A percentile compares a stretch with the other conserved stretches of the same genome.
phyloP scores from a whole-genome alignment of 2,113 vertebrate species.

The Microtus pennsylvanicus region DNA sequence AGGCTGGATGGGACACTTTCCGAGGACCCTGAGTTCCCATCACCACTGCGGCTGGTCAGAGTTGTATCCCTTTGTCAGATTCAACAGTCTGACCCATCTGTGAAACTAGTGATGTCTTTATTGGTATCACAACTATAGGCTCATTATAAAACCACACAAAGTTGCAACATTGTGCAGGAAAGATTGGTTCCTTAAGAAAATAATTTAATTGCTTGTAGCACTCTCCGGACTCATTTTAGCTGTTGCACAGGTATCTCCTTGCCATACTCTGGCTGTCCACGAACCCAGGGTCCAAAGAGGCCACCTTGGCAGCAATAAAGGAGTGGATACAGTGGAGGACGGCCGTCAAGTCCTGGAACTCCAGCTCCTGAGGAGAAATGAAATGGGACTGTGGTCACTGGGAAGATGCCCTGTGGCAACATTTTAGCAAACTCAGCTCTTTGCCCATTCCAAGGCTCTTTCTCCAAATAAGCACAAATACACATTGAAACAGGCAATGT shows the following conservation, averaged over 20 bases:
- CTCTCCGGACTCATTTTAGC: slow-evolving; percentile 81
- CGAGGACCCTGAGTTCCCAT: neutral
- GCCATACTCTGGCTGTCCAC: slow-evolving; percentile 91
- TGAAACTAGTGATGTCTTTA: slow-evolving; percentile 77
- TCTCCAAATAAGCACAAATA: neutral
- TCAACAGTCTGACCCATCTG: slow-evolving; percentile 66
- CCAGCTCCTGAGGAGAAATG: slow-evolving; percentile 89
- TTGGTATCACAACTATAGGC: slow-evolving; percentile 82
- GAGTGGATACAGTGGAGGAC: slow-evolving; percentile 96
- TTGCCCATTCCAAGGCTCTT: neutral
- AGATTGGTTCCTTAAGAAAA: slow-evolving; percentile 86
- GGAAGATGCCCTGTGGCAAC: fast-evolving
- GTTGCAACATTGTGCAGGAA: slow-evolving; percentile 82
- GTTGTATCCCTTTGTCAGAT: slow-evolving; percentile 51
- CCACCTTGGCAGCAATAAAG: slow-evolving; percentile 96
- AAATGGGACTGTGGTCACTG: neutral
- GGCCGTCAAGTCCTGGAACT: slow-evolving; percentile 94
- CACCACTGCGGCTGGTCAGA: slow-evolving; percentile 64
- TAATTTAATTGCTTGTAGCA: slow-evolving; percentile 80
- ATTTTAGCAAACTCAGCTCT: neutral
- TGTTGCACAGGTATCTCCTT: slow-evolving; percentile 89
- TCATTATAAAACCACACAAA: slow-evolving; percentile 85
- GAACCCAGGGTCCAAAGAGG: slow-evolving; percentile 94
- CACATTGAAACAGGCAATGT: fast-evolving
- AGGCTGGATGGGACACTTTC: neutral